Conservation (phyloP, 2,888 invertebrate species). For the Rhaphigaster nebulosa region DNA sequence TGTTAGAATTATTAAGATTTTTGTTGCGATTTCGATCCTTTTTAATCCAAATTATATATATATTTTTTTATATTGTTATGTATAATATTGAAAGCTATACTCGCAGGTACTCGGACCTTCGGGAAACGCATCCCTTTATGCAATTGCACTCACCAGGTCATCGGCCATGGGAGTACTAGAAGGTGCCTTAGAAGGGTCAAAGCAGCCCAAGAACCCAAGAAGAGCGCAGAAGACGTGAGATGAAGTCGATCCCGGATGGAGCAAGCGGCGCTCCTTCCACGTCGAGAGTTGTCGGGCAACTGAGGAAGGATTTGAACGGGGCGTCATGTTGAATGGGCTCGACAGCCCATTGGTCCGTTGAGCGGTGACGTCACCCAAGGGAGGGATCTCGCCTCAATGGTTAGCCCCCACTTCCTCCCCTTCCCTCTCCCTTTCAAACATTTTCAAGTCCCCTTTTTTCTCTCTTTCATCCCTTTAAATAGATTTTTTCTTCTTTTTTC, state of each 20-base stretch:
- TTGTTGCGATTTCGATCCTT: too few relatives aligned
- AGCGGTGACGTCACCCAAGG: constrained; percentile 52
- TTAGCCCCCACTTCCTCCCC: not conserved
- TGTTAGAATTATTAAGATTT: too few relatives aligned
- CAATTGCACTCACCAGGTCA: constrained; percentile 1
- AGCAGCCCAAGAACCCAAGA: not conserved
- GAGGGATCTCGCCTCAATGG: constrained; percentile 53
- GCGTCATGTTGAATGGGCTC: constrained; percentile 55
- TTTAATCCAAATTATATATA: too few relatives aligned
- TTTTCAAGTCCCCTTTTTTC: not conserved
- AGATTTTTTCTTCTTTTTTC: not conserved
- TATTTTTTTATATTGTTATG: not conserved
- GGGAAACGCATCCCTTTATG: not conserved
- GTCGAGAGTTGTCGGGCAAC: constrained; percentile 1
- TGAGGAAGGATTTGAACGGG: constrained; percentile 55
- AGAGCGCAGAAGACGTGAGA: not conserved
- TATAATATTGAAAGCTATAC: not conserved
- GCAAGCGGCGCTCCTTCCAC: not conserved
- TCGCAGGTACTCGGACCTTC: not conserved
- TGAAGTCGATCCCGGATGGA: not conserved
- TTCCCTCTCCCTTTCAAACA: constrained; percentile 52
- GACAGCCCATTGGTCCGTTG: constrained; percentile 5
- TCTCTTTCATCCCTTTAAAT: constrained; percentile 30
- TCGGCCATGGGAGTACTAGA: not conserved
- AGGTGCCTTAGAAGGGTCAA: not conserved